Conservation (phyloP, 1,140 invertebrate genomes). For the Vanessa atalanta region DNA sequence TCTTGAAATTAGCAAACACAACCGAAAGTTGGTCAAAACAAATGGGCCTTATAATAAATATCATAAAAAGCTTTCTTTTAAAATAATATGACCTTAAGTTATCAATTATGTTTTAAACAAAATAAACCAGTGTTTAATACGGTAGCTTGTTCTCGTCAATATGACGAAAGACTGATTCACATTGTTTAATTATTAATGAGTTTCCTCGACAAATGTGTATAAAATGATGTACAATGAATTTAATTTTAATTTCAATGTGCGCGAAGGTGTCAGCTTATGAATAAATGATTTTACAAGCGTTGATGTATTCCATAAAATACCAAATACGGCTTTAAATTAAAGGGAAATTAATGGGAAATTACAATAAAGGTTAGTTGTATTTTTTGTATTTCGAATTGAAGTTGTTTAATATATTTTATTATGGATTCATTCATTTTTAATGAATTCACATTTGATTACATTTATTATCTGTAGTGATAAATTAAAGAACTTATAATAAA, state of each 20-base stretch:
- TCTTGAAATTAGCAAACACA: no score
- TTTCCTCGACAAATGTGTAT: neutral
- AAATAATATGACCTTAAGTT: neutral
- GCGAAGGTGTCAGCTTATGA: constrained; percentile 5
- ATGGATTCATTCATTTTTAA: no score
- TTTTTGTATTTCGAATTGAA: neutral
- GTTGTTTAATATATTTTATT: no score
- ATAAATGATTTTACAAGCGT: constrained; percentile 4
- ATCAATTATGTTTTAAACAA: neutral
- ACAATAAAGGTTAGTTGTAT: neutral
- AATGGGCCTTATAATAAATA: no score
- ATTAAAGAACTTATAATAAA: no score
- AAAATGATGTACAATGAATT: constrained; percentile 8
- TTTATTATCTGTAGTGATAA: no score
- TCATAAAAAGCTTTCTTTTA: no score
- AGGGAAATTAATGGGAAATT: neutral
- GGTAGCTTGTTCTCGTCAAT: neutral
- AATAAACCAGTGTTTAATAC: neutral
- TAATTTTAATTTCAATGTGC: constrained; percentile 3
- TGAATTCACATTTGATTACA: no score
- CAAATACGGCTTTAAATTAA: neutral
- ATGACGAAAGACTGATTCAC: neutral
- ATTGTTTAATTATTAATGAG: constrained; percentile 12
- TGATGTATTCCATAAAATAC: neutral
- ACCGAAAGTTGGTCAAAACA: no score